A percentile compares a stretch with the other conserved stretches of the same genome.
Evolutionary conservation across 2,797 vertebrate genomes (phyloP).

Genomic region (Pangasius mekongensis): DNA sequence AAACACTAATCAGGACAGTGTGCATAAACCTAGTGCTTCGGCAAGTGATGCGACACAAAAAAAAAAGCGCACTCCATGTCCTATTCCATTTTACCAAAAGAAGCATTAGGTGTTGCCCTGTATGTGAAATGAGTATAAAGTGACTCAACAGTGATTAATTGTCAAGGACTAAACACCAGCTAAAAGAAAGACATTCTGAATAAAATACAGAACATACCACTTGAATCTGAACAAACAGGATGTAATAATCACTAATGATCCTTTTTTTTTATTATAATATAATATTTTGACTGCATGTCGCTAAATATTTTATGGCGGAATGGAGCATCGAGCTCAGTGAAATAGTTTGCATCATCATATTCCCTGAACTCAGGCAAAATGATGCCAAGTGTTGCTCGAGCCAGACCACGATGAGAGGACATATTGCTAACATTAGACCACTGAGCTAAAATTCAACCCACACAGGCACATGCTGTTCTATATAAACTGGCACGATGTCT

Average conservation of each 20-base stretch:
- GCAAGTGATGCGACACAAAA: no score
- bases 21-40: not conserved
- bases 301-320: not conserved
- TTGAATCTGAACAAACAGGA: not conserved
- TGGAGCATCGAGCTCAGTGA: not conserved
- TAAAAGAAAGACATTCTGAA: not conserved
- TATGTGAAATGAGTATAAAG: not conserved
- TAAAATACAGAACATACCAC: not conserved
- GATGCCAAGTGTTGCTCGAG: conserved; percentile 33
- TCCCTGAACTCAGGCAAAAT: conserved; percentile 31
- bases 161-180: not conserved
- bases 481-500: not conserved
- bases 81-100: not conserved
- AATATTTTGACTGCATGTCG: not conserved
- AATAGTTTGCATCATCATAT: not conserved
- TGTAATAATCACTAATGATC: not conserved
- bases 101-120: not conserved
- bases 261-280: not conserved
- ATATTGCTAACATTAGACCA: conserved; percentile 21
- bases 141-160: not conserved
- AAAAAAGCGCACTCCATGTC: not conserved
- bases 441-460: conserved; percentile 14
- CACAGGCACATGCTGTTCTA: conserved; percentile 8
- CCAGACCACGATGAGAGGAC: not conserved
- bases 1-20: not conserved